Conservation (phyloP, 2,888 invertebrate genomes). For the Melanophora roralis region DNA sequence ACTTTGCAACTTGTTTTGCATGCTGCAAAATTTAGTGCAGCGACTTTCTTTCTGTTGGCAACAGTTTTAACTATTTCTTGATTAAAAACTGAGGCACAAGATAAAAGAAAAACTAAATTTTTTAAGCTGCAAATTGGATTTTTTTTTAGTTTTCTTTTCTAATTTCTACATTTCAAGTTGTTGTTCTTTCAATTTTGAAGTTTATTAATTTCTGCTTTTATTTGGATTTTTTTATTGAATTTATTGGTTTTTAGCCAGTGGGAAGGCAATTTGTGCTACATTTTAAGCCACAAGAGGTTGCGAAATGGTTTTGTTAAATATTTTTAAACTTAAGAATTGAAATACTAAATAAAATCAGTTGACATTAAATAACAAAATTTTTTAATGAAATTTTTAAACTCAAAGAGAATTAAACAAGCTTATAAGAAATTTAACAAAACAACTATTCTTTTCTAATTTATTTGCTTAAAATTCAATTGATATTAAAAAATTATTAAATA, state of each 20-base stretch:
- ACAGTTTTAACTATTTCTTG: slow-evolving; percentile 20
- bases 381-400: too few relatives aligned
- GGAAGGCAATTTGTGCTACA: background rate
- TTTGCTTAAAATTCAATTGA: background rate
- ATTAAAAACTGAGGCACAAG: slow-evolving; percentile 25
- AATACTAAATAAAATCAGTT: too few relatives aligned
- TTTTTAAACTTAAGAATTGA: too few relatives aligned
- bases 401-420: too few relatives aligned
- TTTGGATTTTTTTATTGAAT: background rate
- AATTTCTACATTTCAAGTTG: background rate
- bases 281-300: background rate
- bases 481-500: background rate
- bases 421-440: too few relatives aligned
- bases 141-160: background rate
- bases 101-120: background rate
- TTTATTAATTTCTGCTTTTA: background rate
- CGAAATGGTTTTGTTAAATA: background rate
- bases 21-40: slow-evolving; percentile 4
- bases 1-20: slow-evolving; percentile 1
- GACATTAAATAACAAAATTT: too few relatives aligned
- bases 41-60: slow-evolving; percentile 8
- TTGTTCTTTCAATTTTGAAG: background rate
- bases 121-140: background rate
- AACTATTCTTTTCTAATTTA: too few relatives aligned
- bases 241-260: background rate